Evolutionary conservation across 2,888 invertebrate genomes (phyloP), one percentile per base, ranked within the genome.

Genomic region (Pterobdella sp.): DNA sequence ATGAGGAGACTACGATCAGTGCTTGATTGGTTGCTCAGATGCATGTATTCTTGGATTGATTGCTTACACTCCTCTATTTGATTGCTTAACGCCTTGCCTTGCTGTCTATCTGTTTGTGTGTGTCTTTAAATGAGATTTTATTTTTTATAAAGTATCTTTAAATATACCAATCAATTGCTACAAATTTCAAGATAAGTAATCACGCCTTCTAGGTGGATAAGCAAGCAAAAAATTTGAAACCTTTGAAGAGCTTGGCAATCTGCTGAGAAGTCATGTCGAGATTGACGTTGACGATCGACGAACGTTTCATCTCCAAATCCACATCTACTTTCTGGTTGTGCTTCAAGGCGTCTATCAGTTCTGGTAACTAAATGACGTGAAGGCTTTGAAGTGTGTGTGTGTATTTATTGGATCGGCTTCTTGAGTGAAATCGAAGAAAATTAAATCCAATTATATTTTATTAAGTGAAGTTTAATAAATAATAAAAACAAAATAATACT

Each of bases 41-140:
- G 88, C 0, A 93, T 90, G 80, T 91, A 93, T 72, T 88, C 88
- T 81, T 93, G 91, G 77, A 94, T 88, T 78, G 90, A 90, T 31
- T 86, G 86, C 66, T 90, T 88, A 32, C 91, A 91, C 76, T 90
- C 89, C 76, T 93, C 92, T 75, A 94, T 87, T 80, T 94, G 93
- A 76, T 89, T 90, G 77, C 91, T 91, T 1, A 92, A 90, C 82
- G 94, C 92, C 79, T 92, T 91, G 32, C 92, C 91, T 82, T 90
- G 89, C 76, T 90, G 89, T 78, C 91, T 88, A 82, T 94, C 94
- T 90, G 83, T 36, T 32, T 60, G 18, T 22, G 63, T 42, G 10
- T 14, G 49, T 42, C 10, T 7, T 14, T 7, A 42, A 14, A 22
- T 42, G 49, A 22, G 10, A 22, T 42, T 42, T 7, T 42, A 14